Evolutionary conservation across 2,888 invertebrate genomes (phyloP).

Genomic region (Dolichomitus sp.): DNA sequence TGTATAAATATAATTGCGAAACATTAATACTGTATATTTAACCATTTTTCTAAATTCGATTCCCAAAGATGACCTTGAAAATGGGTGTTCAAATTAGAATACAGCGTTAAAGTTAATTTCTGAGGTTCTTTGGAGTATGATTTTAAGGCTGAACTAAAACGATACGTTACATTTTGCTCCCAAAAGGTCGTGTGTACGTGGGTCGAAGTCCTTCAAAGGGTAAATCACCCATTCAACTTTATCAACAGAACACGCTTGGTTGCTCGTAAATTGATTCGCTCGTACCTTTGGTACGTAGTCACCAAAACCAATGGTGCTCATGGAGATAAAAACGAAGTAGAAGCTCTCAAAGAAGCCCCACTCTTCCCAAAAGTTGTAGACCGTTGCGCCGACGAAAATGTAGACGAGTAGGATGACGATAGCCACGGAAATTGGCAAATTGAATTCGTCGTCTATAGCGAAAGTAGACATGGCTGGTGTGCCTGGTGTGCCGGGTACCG

Average conservation of each 20-base stretch:
- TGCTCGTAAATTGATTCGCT: neutral
- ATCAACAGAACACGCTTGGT: neutral
- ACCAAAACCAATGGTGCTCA: constrained; percentile 99
- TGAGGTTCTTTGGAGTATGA: neutral
- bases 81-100: too few relatives aligned
- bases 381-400: constrained; percentile 94
- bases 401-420: constrained; percentile 94
- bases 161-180: neutral
- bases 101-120: neutral
- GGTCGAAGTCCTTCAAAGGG: neutral
- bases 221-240: neutral
- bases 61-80: neutral
- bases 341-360: constrained; percentile 98
- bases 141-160: neutral
- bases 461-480: constrained; percentile 93
- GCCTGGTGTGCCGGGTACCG: constrained; percentile 88
- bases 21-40: too few relatives aligned
- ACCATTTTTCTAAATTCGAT: neutral
- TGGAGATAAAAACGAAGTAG: constrained; percentile 98
- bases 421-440: constrained; percentile 96
- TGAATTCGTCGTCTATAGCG: constrained; percentile 97
- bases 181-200: neutral
- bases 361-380: constrained; percentile 92
- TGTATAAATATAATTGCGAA: too few relatives aligned
- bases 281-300: constrained; percentile 93